phyloP scores from a whole-genome alignment of 2,113 vertebrate species.

The Macroglossus sobrinus region DNA sequence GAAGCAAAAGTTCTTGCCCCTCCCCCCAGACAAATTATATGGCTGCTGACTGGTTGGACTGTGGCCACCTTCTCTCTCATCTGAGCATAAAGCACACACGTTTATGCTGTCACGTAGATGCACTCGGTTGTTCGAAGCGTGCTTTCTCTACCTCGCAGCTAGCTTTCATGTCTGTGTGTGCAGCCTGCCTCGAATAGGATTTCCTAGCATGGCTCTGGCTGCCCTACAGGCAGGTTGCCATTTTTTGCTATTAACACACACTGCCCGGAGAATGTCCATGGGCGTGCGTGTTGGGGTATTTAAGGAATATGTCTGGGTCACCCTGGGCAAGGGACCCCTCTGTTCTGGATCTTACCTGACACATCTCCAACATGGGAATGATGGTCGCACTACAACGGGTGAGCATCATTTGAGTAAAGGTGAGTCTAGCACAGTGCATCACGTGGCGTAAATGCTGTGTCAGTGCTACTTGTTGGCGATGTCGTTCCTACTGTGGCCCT shows the following conservation, averaged over 20 bases:
- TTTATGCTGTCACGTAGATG: rapidly evolving
- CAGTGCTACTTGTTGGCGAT: neutral
- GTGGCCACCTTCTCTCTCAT: neutral
- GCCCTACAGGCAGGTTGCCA: neutral
- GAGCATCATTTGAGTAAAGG: rapidly evolving
- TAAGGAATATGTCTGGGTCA: no score
- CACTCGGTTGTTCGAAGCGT: rapidly evolving
- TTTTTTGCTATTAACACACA: neutral
- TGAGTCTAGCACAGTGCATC: rapidly evolving
- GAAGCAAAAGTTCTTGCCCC: neutral
- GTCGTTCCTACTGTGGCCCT: rapidly evolving
- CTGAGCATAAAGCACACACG: neutral
- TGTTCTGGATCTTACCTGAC: neutral
- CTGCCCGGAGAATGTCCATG: rapidly evolving
- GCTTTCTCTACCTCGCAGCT: neutral
- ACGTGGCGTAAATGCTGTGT: rapidly evolving
- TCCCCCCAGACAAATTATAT: no score
- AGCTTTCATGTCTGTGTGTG: rapidly evolving
- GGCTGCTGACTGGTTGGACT: neutral
- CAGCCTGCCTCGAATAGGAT: rapidly evolving
- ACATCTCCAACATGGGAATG: rapidly evolving
- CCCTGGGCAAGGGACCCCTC: neutral
- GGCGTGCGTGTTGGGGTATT: neutral
- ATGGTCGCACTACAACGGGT: neutral
- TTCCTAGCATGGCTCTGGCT: rapidly evolving